Base-by-base conservation (phyloP, 2,113 vertebrate genomes). In the Opisthocomus hoazin region DNA sequence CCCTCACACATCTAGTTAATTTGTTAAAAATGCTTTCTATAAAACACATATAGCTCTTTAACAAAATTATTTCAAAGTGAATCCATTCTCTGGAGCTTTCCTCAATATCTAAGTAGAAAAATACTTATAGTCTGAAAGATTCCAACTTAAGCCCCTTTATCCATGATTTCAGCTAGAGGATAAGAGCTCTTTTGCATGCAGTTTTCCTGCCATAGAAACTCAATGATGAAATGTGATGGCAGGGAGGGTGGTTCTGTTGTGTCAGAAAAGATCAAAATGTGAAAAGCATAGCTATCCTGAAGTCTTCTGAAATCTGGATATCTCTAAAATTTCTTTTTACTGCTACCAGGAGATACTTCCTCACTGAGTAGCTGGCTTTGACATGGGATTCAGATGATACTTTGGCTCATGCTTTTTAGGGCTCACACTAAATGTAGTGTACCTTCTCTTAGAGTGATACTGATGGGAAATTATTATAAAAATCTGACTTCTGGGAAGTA, bases 51-150 rank as follows among this genome's bases (percentile, higher is more conserved):
- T 19, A n/a, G 22, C 53, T 93, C 23, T 71, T 97, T 96, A 94
- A 93, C 90, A 96, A 94, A 97, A 93, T 93, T 15, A 88, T 94
- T 97, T 95, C 80, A 87, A 96, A 95, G 69, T 63, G 14, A 54
- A 78, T 43, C 17, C 54, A 57, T 79, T 94, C 78, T 96, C 84
- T 24, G 50, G 88, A 96, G 89, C 32, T 96, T 97, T 96, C 46
- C 63, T 91, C 15, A 48, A 61, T 89, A 90, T 43, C 45, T 60
- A 95, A 89, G 46, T 86, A 93, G 89, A 90, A 95, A 96, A 95
- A 93, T 74, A 68, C 79, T 80, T 94, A 60, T 2, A 69, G 37
- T 65, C 54, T 66, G 80, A 78, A 91, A 80, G 10, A 75, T 90
- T 84, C 46, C 32, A 93, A 82, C n/a, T 78, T 70, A 96, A 96